phyloP scores from a whole-genome alignment of 2,888 invertebrate species.

The Ichneumoninae sp. region DNA sequence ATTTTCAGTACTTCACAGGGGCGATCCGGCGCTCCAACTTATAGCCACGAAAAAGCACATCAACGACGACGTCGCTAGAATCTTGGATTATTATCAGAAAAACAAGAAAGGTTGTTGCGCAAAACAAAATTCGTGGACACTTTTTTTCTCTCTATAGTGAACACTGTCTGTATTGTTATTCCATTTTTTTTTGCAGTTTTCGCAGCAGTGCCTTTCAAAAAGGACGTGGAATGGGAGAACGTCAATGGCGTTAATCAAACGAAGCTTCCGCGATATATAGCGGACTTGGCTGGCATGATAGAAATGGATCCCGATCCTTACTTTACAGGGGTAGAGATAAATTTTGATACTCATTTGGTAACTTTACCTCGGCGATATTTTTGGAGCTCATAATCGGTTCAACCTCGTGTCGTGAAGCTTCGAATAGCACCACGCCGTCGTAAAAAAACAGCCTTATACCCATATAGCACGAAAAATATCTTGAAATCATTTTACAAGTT shows the following conservation, averaged over 20 bases:
- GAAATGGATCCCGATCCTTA: slow-evolving; percentile 81
- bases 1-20: slow-evolving; percentile 72
- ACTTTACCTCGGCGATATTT: not conserved
- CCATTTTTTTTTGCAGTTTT: slow-evolving; percentile 69
- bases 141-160: not conserved
- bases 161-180: not conserved
- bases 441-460: too few species aligned
- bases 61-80: slow-evolving; percentile 73
- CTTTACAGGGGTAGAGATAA: slow-evolving; percentile 77
- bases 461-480: too few species aligned
- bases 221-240: slow-evolving; percentile 70
- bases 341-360: slow-evolving; percentile 4
- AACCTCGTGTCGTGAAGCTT: not conserved
- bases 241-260: slow-evolving; percentile 47
- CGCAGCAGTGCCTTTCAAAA: slow-evolving; percentile 63
- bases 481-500: too few species aligned
- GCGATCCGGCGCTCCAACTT: slow-evolving; percentile 78
- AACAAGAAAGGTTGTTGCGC: slow-evolving; percentile 70
- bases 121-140: not conserved
- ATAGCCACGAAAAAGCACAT: slow-evolving; percentile 75
- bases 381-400: not conserved
- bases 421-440: too few species aligned
- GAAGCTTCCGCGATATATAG: slow-evolving; percentile 76
- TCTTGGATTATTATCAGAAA: slow-evolving; percentile 73
- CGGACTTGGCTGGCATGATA: slow-evolving; percentile 77